These are phyloP conservation scores for Arctopsyche grandis DNA, from an alignment of 1,140 invertebrate genomes.

Conservation along the genomic window DNA sequence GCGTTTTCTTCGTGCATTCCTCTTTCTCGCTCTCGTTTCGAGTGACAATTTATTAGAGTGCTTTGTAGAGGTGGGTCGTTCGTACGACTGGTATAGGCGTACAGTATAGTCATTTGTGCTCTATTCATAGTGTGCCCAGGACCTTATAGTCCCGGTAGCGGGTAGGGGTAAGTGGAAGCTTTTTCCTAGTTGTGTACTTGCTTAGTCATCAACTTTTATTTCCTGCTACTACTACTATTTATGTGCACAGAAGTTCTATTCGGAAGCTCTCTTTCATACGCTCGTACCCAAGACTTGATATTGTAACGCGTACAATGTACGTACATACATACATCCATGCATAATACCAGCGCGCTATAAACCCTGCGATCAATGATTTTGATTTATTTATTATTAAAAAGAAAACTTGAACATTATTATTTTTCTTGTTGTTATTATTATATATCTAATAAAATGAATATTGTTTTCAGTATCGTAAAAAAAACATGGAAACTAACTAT, in stretches of 20 bases:
- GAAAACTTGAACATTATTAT: too few species aligned
- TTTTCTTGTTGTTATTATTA: too few species aligned
- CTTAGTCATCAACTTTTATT: slow-evolving; percentile 35
- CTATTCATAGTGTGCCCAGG: slow-evolving; percentile 15
- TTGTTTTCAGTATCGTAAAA: not conserved
- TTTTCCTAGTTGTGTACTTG: slow-evolving; percentile 23
- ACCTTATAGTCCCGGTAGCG: not conserved
- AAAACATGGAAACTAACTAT: slow-evolving; percentile 8
- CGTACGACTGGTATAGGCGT: not conserved
- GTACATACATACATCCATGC: too few species aligned
- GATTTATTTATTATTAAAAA: too few species aligned
- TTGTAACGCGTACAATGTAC: too few species aligned
- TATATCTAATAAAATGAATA: too few species aligned
- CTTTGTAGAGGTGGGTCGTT: not conserved
- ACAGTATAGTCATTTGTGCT: slow-evolving; percentile 27
- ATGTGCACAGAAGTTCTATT: not conserved
- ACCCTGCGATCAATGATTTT: too few species aligned
- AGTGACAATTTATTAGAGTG: slow-evolving; percentile 41
- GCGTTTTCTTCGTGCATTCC: not conserved
- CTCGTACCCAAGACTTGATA: not conserved
- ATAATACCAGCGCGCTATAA: too few species aligned
- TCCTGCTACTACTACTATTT: slow-evolving; percentile 23
- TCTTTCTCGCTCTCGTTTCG: not conserved
- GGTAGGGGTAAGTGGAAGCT: slow-evolving; percentile 29
- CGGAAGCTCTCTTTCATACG: not conserved